Base-by-base conservation (phyloP, 2,113 vertebrate genomes). In the Lethenteron reissneri region DNA sequence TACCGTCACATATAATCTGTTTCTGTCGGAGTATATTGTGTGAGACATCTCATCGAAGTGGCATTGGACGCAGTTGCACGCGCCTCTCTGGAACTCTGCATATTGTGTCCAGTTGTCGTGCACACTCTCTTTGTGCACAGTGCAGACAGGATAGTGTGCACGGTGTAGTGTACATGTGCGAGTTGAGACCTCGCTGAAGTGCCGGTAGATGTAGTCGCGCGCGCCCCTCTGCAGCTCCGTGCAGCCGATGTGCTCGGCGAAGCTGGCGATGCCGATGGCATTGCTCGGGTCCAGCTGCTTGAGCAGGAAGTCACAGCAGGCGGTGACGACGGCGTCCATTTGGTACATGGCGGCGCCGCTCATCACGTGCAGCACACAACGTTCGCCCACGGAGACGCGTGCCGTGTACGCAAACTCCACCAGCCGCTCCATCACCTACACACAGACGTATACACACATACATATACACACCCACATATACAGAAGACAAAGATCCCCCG, bases 261-360 rank as follows among this genome's bases (percentile, higher is more conserved):
- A 92, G 81, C 81, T 88, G 78, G 87, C 92, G 7, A 96, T 91
- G 80, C 92, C 92, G 1, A 96, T 95, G 80, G 92, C 92, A 2
- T 96, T 96, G 79, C 87, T 95, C 71, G 92, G 92, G 76, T 96
- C 90, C 8, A 96, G 83, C 79, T 96, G 92, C 79, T 85, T 83
- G 7, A 86, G 83, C 12, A 96, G 80, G 79, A 96, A 96, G 73
- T 92, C 82, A 1, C 86, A 87, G 81, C 92, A 96, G 74, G 89
- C 92, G 2, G 85, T 81, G 8, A 96, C 92, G 25, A 96, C 92
- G 2, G 87, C 87, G 81, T 96, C 92, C 3, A 96, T 92, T 82
- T 95, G 92, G 80, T 96, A 96, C 90, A 95, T 95, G 77, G 92
- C 87, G 0, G 90, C 92, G 0, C 89, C 92, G 4, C 89, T 94